These are phyloP conservation scores for Aromia moschata DNA, from an alignment of 2,888 invertebrate genomes.

Conservation along the genomic window DNA sequence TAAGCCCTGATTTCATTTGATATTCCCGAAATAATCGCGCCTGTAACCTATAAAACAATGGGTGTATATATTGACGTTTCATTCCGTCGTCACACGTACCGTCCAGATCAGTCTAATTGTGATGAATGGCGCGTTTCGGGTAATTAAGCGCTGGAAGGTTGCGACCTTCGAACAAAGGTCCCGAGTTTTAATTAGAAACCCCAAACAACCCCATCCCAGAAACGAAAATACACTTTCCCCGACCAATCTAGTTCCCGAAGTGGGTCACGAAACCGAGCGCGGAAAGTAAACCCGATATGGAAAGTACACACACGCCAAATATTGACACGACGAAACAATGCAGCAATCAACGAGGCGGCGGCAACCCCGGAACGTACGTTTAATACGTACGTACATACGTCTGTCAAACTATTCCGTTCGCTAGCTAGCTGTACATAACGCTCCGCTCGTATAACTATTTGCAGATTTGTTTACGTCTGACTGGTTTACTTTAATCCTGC, in stretches of 20 bases:
- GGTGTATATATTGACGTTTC: too few species aligned
- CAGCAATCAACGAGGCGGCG: slow-evolving; percentile 15
- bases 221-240: neutral
- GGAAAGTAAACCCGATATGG: slow-evolving; percentile 24
- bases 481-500: slow-evolving; percentile 37
- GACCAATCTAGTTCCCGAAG: neutral
- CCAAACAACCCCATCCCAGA: neutral
- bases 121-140: too few species aligned
- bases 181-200: neutral
- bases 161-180: neutral
- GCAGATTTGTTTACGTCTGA: slow-evolving; percentile 35
- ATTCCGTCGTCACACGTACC: too few species aligned
- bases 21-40: too few species aligned
- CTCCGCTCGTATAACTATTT: slow-evolving; percentile 35
- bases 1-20: too few species aligned
- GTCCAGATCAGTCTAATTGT: too few species aligned
- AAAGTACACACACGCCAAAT: slow-evolving; percentile 14
- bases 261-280: slow-evolving; percentile 6
- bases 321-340: slow-evolving; percentile 5
- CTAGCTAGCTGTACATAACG: slow-evolving; percentile 13
- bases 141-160: too few species aligned
- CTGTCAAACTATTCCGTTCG: slow-evolving; percentile 19
- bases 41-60: too few species aligned
- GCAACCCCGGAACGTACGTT: slow-evolving; percentile 11
- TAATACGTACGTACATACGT: too few species aligned